Percentiles rank a stretch among this genome's conserved stretches.
These are phyloP conservation scores for Cydia splendana DNA, from an alignment of 1,140 invertebrate species.

Conservation along the genomic window DNA sequence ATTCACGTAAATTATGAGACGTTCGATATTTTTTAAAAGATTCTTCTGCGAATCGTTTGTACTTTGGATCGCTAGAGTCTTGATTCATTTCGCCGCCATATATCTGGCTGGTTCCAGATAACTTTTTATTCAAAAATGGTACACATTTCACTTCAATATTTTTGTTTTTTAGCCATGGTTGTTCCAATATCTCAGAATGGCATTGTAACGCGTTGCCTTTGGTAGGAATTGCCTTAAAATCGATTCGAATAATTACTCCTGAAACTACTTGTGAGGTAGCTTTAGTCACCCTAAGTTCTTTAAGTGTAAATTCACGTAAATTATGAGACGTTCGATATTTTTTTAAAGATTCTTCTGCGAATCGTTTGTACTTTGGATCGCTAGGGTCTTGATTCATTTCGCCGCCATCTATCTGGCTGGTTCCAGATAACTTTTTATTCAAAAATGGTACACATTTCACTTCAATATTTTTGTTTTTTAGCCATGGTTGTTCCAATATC, in stretches of 20 bases:
- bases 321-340: neutral
- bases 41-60: conserved; percentile 54
- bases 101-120: neutral
- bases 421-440: neutral
- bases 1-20: conserved; percentile 34
- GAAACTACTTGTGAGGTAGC: too few species aligned
- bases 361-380: neutral
- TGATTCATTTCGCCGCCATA: neutral
- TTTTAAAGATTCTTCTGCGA: neutral
- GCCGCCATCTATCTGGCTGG: neutral
- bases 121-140: neutral
- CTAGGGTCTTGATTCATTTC: neutral
- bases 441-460: too few species aligned
- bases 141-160: neutral
- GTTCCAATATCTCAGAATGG: neutral
- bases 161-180: neutral
- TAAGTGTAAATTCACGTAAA: too few species aligned
- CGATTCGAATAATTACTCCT: neutral
- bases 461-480: too few species aligned
- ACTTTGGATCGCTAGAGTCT: conserved; percentile 50
- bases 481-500: too few species aligned
- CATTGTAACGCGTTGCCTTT: neutral
- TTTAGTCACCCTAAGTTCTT: too few species aligned
- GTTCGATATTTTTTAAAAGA: conserved; percentile 53
- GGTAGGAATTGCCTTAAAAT: neutral